These are phyloP conservation scores for Hyles lineata DNA, from an alignment of 2,888 invertebrate genomes.

Conservation along the genomic window DNA sequence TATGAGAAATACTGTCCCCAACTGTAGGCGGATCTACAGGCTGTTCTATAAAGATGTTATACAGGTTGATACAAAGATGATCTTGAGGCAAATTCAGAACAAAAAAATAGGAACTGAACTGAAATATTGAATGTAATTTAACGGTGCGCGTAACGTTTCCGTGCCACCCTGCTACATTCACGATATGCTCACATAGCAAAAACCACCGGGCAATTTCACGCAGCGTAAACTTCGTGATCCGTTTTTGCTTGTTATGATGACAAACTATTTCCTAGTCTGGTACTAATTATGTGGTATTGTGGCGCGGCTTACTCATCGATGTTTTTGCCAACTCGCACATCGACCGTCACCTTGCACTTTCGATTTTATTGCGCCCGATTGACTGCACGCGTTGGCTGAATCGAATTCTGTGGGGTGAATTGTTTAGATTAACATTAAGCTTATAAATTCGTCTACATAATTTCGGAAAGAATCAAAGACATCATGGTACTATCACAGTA, in stretches of 20 bases:
- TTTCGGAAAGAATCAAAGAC: too few species aligned
- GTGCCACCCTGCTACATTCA: constrained; percentile 39
- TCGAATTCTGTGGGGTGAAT: neutral
- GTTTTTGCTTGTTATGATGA: constrained; percentile 78
- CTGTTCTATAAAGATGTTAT: neutral
- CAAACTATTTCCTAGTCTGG: constrained; percentile 75
- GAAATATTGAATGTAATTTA: constrained; percentile 25
- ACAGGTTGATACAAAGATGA: neutral
- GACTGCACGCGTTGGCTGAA: constrained; percentile 31
- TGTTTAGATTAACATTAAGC: neutral
- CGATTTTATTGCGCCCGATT: constrained; percentile 62
- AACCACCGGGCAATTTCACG: constrained; percentile 78
- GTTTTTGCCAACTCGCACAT: constrained; percentile 63
- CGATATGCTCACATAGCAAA: constrained; percentile 55
- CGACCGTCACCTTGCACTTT: constrained; percentile 76
- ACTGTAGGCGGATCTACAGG: neutral
- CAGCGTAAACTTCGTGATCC: constrained; percentile 75
- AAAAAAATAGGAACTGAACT: neutral
- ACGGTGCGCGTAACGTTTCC: constrained; percentile 24
- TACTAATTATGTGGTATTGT: constrained; percentile 70
- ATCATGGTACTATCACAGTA: too few species aligned
- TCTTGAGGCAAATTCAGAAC: neutral
- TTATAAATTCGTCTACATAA: too few species aligned
- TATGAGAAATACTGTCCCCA: neutral
- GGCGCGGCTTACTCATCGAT: constrained; percentile 63